Evolutionary conservation across 2,113 vertebrate genomes (phyloP), one percentile per base, ranked within the genome.

Genomic region (Perca flavescens): DNA sequence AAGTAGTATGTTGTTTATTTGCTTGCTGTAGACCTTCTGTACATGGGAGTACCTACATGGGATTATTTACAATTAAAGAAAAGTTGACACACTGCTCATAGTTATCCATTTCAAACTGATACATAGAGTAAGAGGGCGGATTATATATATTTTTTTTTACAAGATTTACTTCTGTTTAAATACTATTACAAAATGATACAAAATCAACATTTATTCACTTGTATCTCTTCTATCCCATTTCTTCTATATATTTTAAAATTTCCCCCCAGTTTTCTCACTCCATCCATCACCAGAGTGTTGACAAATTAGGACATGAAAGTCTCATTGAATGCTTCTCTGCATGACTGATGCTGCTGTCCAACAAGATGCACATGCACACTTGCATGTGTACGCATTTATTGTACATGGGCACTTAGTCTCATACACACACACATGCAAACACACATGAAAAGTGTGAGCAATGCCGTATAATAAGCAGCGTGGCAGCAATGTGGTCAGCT

Each of bases 381-480:
- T 77, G 67, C 73, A 77, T 84, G 68, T 76, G 77, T 79, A 14
- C 13, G 10, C 76, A 34, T 84, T 77, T 83, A 81, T 62, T 62
- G 65, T 66, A 77, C 54, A 84, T 54, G 73, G 54, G 73, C 88
- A 91, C 80, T 85, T 80, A 60, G 67, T 79, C 79, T 79, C n/a
- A 16, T 13, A 47, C 62, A 43, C 84, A 87, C 78, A 89, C 85
- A 83, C 75, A 81, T 46, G 72, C 66, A 64, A 67, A 82, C 89
- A 89, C 90, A 90, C 88, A 95, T 78, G 87, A 88, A 86, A 89
- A 91, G 90, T 90, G 87, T 92, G 89, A 91, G 93, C 90, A 91
- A 86, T 89, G 91, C 85, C 84, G 89, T 94, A 93, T 95, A 96
- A 95, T 95, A 95, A 96, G 94, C 93, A 94, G 93, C 92, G 85